Evolutionary conservation across 2,888 invertebrate genomes (phyloP).

Genomic region (Phorcus lineatus): DNA sequence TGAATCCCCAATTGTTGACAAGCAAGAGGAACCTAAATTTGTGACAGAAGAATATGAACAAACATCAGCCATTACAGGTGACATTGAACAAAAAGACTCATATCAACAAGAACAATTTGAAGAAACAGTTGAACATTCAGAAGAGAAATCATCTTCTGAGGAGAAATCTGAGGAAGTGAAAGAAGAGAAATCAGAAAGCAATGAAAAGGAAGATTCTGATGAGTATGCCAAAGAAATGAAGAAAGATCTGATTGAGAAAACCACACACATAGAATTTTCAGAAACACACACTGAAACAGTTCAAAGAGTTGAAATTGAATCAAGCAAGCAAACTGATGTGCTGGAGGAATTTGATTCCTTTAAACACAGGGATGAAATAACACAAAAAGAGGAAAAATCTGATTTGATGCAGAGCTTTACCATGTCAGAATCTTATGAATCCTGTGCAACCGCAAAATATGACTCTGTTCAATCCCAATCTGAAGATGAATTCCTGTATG

Average conservation of each 20-base stretch:
- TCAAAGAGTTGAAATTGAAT: background rate
- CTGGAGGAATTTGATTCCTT: slow-evolving; percentile 15
- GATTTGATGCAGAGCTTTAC: background rate
- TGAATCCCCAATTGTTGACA: background rate
- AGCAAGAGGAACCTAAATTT: background rate
- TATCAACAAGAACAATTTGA: background rate
- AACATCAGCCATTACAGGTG: background rate
- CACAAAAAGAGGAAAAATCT: slow-evolving; percentile 1
- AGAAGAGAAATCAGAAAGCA: background rate
- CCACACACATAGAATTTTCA: background rate
- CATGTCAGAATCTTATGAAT: slow-evolving; percentile 11
- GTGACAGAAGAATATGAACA: background rate
- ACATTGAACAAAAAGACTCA: background rate
- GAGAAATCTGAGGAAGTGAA: background rate
- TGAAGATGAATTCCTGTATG: background rate
- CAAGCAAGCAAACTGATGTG: background rate
- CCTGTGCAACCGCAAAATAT: background rate
- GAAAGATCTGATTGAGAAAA: slow-evolving; percentile 16
- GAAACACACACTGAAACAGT: background rate
- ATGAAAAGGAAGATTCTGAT: slow-evolving; percentile 24
- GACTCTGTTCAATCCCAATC: background rate
- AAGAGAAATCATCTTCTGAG: background rate
- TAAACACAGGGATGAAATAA: slow-evolving; percentile 3
- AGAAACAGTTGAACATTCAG: background rate
- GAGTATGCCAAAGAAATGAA: slow-evolving; percentile 10